Evolutionary conservation across 1,140 invertebrate genomes (phyloP).

Genomic region (Drosophila obscura): DNA sequence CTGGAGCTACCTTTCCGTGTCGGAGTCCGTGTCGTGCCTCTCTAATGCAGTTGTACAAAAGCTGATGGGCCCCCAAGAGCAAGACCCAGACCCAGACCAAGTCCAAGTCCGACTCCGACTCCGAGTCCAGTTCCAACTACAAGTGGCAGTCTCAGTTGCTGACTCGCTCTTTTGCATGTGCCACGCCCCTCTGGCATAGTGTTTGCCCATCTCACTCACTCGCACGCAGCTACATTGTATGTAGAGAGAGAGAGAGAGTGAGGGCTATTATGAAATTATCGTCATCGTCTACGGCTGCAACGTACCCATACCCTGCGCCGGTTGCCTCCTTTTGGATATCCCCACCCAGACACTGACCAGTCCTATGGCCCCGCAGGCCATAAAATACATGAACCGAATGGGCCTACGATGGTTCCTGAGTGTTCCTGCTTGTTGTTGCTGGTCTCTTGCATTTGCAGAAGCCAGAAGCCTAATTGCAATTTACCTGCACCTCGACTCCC

Average conservation of each 20-base stretch:
- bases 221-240: conserved; percentile 1
- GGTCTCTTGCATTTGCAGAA: conserved; percentile 63
- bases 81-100: background rate
- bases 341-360: conserved; percentile 48
- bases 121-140: conserved; percentile 10
- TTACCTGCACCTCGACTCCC: conserved; percentile 65
- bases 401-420: conserved; percentile 40
- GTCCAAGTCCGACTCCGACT: conserved; percentile 27
- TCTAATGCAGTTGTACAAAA: conserved; percentile 58
- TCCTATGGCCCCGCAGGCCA: conserved; percentile 62
- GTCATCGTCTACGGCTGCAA: conserved; percentile 46
- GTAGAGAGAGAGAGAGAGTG: conserved; percentile 27
- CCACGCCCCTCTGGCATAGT: conserved; percentile 52
- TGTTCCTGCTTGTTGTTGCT: conserved; percentile 18
- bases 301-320: background rate
- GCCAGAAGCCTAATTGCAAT: conserved; percentile 82
- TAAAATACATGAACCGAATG: conserved; percentile 77
- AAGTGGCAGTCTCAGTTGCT: conserved; percentile 12
- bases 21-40: conserved; percentile 25
- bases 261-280: conserved; percentile 80
- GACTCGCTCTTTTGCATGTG: conserved; percentile 77
- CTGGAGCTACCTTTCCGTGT: too few relatives aligned
- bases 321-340: too few relatives aligned
- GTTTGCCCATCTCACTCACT: conserved; percentile 45
- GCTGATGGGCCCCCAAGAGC: conserved; percentile 37